These are phyloP conservation scores for Pammene fasciana DNA, from an alignment of 2,888 invertebrate genomes.

Conservation along the genomic window DNA sequence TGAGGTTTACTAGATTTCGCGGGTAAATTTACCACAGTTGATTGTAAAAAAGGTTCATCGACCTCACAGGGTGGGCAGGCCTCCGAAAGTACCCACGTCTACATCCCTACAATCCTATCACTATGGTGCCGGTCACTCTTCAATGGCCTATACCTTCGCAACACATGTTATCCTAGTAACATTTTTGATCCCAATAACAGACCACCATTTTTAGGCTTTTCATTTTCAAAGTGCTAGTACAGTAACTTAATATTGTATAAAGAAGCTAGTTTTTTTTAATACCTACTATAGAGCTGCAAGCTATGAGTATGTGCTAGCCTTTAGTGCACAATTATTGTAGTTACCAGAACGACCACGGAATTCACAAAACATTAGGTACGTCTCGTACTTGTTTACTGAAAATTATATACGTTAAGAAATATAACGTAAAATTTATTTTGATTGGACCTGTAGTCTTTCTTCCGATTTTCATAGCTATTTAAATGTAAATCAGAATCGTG, in stretches of 20 bases:
- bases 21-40: conserved; percentile 23
- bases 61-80: conserved; percentile 24
- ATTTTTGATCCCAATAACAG: not conserved
- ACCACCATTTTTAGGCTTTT: not conserved
- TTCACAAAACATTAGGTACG: not conserved
- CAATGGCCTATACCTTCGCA: conserved; percentile 14
- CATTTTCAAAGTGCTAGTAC: too few species aligned
- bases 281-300: not conserved
- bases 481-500: not conserved
- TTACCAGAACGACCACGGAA: not conserved
- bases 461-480: not conserved
- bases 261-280: too few species aligned
- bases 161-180: conserved; percentile 8
- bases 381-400: not conserved
- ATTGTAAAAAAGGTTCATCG: conserved; percentile 32
- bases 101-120: conserved; percentile 29
- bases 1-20: not conserved
- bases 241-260: too few species aligned
- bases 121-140: conserved; percentile 23
- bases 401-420: not conserved
- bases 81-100: conserved; percentile 20
- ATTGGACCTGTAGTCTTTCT: not conserved
- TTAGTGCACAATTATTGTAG: not conserved
- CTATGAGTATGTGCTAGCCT: too few species aligned
- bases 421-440: not conserved